Conservation (phyloP, 2,888 invertebrate genomes). For the Linnaemya vulpina region DNA sequence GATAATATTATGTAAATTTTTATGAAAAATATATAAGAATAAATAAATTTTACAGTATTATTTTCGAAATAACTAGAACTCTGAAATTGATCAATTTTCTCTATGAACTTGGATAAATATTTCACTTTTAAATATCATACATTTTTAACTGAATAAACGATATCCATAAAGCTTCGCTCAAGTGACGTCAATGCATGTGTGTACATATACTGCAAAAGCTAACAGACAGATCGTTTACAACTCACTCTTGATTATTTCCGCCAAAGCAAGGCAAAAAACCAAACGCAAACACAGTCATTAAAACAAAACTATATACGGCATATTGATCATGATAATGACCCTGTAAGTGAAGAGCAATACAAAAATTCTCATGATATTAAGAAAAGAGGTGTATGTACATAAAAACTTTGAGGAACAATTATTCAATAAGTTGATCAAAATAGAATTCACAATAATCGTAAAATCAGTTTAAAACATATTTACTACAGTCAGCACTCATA, state of each 20-base stretch:
- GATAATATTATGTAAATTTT: conserved; percentile 42
- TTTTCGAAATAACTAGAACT: neutral
- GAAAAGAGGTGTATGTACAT: conserved; percentile 30
- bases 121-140: too few species aligned
- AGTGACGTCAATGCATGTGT: conserved; percentile 53
- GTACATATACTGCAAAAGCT: neutral
- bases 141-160: conserved; percentile 30
- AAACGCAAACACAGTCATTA: conserved; percentile 47
- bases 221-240: neutral
- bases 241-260: conserved; percentile 13
- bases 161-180: conserved; percentile 36
- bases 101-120: neutral
- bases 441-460: neutral
- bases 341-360: conserved; percentile 53
- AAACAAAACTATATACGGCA: conserved; percentile 44
- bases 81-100: neutral
- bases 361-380: conserved; percentile 24
- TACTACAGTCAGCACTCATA: neutral
- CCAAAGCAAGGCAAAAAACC: neutral
- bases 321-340: conserved; percentile 62
- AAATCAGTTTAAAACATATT: neutral
- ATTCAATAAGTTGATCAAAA: neutral
- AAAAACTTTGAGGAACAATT: conserved; percentile 1
- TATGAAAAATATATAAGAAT: neutral
- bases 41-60: conserved; percentile 10